These are phyloP conservation scores for Argyresthia goedartella DNA, from an alignment of 2,888 invertebrate genomes.

Conservation along the genomic window DNA sequence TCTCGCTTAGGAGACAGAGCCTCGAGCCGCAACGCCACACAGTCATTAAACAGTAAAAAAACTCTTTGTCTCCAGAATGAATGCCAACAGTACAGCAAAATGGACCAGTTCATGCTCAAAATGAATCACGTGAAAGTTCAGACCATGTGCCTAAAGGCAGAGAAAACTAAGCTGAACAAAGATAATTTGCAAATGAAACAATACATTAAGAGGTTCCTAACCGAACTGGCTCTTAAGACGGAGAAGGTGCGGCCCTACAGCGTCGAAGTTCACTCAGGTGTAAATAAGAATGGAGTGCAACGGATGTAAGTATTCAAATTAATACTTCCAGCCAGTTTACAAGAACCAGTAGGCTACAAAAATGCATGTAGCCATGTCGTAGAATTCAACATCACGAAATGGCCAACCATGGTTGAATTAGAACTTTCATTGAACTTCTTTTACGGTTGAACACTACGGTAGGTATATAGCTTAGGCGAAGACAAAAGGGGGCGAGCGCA, in stretches of 20 bases:
- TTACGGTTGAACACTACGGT: no score
- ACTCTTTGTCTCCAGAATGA: slow-evolving; percentile 32
- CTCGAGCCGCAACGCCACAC: no score
- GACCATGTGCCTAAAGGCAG: slow-evolving; percentile 45
- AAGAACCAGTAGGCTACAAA: neutral
- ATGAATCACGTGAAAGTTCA: slow-evolving; percentile 53
- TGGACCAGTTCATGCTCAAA: slow-evolving; percentile 79
- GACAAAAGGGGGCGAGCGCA: no score
- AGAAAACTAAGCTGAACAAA: slow-evolving; percentile 52
- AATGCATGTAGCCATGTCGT: no score
- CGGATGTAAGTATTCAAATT: slow-evolving; percentile 6
- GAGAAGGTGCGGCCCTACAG: slow-evolving; percentile 41
- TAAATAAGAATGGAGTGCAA: slow-evolving; percentile 15
- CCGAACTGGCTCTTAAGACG: slow-evolving; percentile 65
- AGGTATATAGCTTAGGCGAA: no score
- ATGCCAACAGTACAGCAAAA: slow-evolving; percentile 66
- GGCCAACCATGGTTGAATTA: no score
- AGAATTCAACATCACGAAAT: no score
- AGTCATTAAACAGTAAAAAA: no score
- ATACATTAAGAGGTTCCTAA: slow-evolving; percentile 73
- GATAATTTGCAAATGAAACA: slow-evolving; percentile 76
- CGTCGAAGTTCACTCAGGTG: slow-evolving; percentile 29
- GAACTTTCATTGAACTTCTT: no score
- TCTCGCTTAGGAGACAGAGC: no score
- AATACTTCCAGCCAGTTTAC: no score